Percentiles rank a stretch among this genome's conserved stretches.
phyloP scores from a whole-genome alignment of 2,888 invertebrate species.

The Melitaea athalia region DNA sequence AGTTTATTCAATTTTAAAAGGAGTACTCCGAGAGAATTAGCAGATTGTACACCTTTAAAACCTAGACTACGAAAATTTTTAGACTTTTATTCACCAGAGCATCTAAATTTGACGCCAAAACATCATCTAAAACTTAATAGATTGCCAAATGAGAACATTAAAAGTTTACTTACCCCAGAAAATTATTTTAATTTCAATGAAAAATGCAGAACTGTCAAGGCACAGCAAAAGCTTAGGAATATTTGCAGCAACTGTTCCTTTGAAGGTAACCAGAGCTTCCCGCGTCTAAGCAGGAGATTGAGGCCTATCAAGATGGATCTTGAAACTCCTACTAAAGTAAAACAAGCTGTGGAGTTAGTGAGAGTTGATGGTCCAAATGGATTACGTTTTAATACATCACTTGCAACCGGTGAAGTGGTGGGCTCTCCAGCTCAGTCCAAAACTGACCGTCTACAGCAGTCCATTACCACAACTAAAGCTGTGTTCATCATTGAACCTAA shows the following conservation, averaged over 20 bases:
- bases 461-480: slow-evolving; percentile 85
- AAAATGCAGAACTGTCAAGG: slow-evolving; percentile 72
- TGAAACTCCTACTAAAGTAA: slow-evolving; percentile 69
- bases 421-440: slow-evolving; percentile 71
- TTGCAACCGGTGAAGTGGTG: slow-evolving; percentile 62
- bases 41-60: slow-evolving; percentile 63
- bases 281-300: slow-evolving; percentile 65
- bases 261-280: slow-evolving; percentile 85
- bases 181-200: slow-evolving; percentile 55
- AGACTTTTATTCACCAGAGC: slow-evolving; percentile 77
- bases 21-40: slow-evolving; percentile 50
- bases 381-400: slow-evolving; percentile 77
- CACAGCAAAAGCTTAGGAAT: slow-evolving; percentile 50
- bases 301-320: slow-evolving; percentile 71
- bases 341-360: slow-evolving; percentile 74
- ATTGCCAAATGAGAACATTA: slow-evolving; percentile 54
- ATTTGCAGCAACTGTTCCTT: slow-evolving; percentile 74
- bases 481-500: slow-evolving; percentile 85
- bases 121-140: slow-evolving; percentile 51
- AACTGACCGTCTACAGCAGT: slow-evolving; percentile 71
- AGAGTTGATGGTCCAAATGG: slow-evolving; percentile 82
- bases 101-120: slow-evolving; percentile 74
- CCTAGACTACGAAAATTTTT: slow-evolving; percentile 70
- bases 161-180: slow-evolving; percentile 61
- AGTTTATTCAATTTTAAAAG: too few relatives aligned